A percentile compares a stretch with the other conserved stretches of the same genome.
Evolutionary conservation across 2,888 invertebrate genomes (phyloP).

Genomic region (Lydus trimaculatus): DNA sequence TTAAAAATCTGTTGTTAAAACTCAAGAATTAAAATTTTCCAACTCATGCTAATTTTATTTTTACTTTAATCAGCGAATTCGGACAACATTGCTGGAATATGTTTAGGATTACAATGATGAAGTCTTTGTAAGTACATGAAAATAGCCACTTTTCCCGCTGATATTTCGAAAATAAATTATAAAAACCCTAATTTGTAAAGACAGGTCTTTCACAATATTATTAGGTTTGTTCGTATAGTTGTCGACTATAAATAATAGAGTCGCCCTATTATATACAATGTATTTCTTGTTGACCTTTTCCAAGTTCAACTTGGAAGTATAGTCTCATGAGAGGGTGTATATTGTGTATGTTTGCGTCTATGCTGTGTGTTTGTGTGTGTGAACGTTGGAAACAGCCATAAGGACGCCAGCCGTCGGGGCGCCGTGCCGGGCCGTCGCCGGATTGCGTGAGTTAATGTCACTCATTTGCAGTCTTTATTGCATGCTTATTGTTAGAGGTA

Average conservation of each 20-base stretch:
- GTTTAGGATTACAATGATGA: too few species aligned
- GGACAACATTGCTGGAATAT: too few species aligned
- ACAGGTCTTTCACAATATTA: background rate
- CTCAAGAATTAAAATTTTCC: too few species aligned
- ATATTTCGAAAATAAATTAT: background rate
- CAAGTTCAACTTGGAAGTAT: conserved; percentile 11
- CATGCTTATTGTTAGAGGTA: conserved; percentile 36
- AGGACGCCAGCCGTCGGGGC: conserved; percentile 45
- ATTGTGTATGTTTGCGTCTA: background rate
- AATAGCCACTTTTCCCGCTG: background rate
- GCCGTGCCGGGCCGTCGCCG: conserved; percentile 45
- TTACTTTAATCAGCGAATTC: too few species aligned
- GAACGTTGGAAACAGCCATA: conserved; percentile 22
- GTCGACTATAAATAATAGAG: conserved; percentile 25
- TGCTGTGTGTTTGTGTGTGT: conserved; percentile 4
- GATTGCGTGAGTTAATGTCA: conserved; percentile 46
- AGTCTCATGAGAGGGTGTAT: conserved; percentile 18
- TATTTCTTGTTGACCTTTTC: conserved; percentile 31
- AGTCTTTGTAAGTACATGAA: too few species aligned
- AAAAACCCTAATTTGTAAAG: background rate
- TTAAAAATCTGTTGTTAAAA: too few species aligned
- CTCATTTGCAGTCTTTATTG: conserved; percentile 45
- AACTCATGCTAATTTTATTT: too few species aligned
- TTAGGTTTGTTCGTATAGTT: conserved; percentile 6
- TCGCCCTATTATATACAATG: conserved; percentile 20